phyloP scores from a whole-genome alignment of 2,113 vertebrate species.

The Patagioenas fasciata region DNA sequence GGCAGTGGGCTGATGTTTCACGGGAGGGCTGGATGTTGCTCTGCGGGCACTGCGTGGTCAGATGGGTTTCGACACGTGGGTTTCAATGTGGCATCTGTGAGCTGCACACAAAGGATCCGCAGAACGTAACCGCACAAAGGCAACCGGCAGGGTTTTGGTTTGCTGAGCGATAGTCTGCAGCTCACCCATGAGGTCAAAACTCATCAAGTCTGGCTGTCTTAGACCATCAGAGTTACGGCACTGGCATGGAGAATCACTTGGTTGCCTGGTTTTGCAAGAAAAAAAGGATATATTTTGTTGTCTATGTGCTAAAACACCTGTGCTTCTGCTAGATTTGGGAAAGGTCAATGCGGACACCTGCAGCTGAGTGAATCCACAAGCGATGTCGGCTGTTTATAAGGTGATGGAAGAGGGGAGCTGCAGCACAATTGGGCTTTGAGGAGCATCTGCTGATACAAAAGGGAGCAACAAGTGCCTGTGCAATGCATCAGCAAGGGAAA shows the following conservation, averaged over 20 bases:
- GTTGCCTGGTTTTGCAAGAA: background rate
- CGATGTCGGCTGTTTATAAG: background rate
- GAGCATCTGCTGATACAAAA: background rate
- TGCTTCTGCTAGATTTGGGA: background rate
- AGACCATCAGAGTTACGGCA: background rate
- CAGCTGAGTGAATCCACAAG: background rate
- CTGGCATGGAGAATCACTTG: background rate
- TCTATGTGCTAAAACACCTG: background rate
- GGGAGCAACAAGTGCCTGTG: background rate
- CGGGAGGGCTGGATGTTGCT: background rate
- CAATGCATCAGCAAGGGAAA: background rate
- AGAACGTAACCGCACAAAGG: background rate
- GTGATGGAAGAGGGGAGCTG: background rate
- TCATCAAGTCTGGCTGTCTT: background rate
- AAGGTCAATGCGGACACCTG: background rate
- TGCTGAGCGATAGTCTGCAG: background rate
- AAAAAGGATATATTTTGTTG: background rate
- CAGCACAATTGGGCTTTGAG: background rate
- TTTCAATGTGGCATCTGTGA: accelerated
- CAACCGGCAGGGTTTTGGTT: background rate
- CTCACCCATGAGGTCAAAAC: background rate
- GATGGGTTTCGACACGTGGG: background rate
- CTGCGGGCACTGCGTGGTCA: background rate
- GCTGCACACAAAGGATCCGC: background rate
- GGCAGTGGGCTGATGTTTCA: background rate